Conservation (phyloP, 1,140 invertebrate species). For the Hirudo medicinalis region DNA sequence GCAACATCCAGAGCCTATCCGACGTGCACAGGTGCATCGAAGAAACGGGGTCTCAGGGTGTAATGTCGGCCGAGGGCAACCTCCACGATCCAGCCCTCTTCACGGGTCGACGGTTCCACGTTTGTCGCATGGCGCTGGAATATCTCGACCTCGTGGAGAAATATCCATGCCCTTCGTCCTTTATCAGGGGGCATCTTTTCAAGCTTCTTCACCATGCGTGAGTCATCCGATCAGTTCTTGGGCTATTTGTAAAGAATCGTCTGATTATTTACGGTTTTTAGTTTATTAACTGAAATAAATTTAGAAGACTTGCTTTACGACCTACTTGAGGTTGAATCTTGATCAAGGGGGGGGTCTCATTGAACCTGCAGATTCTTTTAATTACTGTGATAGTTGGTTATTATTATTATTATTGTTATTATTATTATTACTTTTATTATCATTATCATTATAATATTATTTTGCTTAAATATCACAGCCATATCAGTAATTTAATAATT, state of each 20-base stretch:
- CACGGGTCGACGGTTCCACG: constrained; percentile 51
- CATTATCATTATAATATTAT: not conserved
- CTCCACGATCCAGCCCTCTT: constrained; percentile 88
- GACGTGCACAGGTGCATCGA: constrained; percentile 74
- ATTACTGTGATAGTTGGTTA: not conserved
- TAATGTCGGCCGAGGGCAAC: constrained; percentile 59
- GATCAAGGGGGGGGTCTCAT: too few relatives aligned
- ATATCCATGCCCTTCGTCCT: constrained; percentile 78
- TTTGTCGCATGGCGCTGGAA: constrained; percentile 76
- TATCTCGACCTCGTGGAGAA: constrained; percentile 70
- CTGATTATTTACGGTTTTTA: not conserved
- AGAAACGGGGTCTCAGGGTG: constrained; percentile 52
- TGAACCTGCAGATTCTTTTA: too few relatives aligned
- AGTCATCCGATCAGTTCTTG: constrained; percentile 32
- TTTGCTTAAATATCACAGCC: too few relatives aligned
- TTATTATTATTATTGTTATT: constrained; percentile 5
- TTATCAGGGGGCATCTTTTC: constrained; percentile 83
- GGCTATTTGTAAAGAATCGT: not conserved
- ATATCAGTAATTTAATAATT: not conserved
- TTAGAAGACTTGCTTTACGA: not conserved
- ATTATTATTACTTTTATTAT: not conserved
- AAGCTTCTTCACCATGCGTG: constrained; percentile 92
- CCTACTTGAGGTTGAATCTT: too few relatives aligned
- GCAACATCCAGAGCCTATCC: constrained; percentile 81
- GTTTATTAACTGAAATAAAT: not conserved